Evolutionary conservation across 2,888 invertebrate species (phyloP).

Genomic region (Drosophila paracracens): DNA sequence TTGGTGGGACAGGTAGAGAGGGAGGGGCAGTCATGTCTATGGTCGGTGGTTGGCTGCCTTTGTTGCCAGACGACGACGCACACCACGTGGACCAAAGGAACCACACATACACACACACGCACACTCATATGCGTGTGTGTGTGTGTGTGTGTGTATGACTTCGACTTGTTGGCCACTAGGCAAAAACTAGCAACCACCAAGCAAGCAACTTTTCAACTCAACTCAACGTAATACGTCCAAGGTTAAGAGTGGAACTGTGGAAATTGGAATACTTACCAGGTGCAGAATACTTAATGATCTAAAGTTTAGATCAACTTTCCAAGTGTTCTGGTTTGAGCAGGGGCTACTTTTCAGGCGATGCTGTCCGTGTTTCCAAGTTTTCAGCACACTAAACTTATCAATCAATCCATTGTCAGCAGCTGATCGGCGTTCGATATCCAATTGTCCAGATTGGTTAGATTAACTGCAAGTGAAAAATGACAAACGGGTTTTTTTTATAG

Average conservation of each 20-base stretch:
- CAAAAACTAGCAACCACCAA: conserved; percentile 59
- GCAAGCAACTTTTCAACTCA: neutral
- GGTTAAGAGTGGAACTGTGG: neutral
- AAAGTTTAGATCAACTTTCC: neutral
- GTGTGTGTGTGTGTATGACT: neutral
- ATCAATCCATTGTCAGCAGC: neutral
- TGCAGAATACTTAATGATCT: neutral
- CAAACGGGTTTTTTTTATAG: neutral
- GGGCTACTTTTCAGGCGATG: no score
- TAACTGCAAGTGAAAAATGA: neutral
- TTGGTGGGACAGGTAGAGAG: neutral
- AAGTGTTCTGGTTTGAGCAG: neutral
- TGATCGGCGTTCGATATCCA: neutral
- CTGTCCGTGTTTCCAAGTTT: no score
- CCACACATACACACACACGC: conserved; percentile 34
- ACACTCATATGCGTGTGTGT: conserved; percentile 3
- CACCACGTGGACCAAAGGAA: conserved; percentile 61
- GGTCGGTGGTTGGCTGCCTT: conserved; percentile 63
- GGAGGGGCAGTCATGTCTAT: conserved; percentile 19
- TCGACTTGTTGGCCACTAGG: conserved; percentile 38
- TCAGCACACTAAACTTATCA: neutral
- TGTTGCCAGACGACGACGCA: conserved; percentile 58
- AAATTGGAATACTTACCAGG: neutral
- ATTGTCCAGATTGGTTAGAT: neutral
- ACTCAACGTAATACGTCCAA: neutral